Evolutionary conservation across 2,888 invertebrate genomes (phyloP), one percentile per base, ranked within the genome.

Genomic region (Dryomyza anilis): DNA sequence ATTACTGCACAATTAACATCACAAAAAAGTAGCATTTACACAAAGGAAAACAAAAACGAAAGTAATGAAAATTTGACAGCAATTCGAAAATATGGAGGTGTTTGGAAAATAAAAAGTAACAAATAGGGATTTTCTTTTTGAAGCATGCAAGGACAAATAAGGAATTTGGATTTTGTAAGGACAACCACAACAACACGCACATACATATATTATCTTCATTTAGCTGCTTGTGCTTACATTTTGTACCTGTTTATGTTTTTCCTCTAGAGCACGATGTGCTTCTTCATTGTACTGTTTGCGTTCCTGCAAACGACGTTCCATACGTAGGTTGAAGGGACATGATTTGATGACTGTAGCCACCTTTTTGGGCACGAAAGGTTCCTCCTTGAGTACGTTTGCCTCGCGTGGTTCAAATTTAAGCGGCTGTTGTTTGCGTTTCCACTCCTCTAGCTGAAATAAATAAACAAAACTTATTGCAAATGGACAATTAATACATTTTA

Each of bases 231-330:
- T 64, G 25, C 64, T 69, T 70, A 69, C 64, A 70, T 69, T 71
- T 71, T 70, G 60, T 76, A 82, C 82, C 78, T 82, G 76, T 66
- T 77, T 80, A 39, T 75, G 74, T 64, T 77, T 80, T 36, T 78
- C 74, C n/a, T 75, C 75, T 46, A 70, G 39, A 12, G 66, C 63
- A 30, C 69, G 69, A 29, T 75, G 74, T n/a, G 73, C 67, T 1
- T 67, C 62, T 21, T 76, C 76, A 63, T 82, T 78, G 36, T 70
- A 82, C 23, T 76, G 74, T 23, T 78, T 80, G 1, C 83, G 76
- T 19, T 79, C 79, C 21, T 74, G 75, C 46, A 79, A 62, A 1
- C 83, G 78, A 46, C 75, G 73, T 10, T 81, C 81, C 2, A 72
- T 57, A 14, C 72, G 75, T 29, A 83, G 66, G n/a, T 78, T 74